Percentiles rank a stretch among this genome's conserved stretches.
Evolutionary conservation across 1,140 invertebrate species (phyloP).

Genomic region (Ips nitidus): DNA sequence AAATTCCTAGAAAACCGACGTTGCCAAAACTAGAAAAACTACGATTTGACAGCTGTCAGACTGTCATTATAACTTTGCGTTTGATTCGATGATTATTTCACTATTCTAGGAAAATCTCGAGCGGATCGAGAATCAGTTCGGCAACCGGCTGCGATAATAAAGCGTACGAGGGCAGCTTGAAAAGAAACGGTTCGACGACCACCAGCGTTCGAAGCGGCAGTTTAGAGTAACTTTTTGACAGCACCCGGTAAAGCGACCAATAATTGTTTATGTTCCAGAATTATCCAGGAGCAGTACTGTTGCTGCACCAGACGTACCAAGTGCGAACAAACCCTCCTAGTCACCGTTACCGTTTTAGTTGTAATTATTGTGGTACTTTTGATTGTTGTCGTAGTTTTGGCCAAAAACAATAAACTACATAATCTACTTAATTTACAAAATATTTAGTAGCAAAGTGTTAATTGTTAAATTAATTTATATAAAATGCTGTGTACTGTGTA

Average conservation of each 20-base stretch:
- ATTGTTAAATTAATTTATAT: background rate
- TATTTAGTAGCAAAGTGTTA: background rate
- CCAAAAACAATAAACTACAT: slow-evolving; percentile 15
- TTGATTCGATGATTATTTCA: background rate
- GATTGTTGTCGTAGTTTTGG: slow-evolving; percentile 29
- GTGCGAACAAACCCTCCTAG: slow-evolving; percentile 31
- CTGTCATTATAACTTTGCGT: background rate
- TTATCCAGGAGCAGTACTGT: slow-evolving; percentile 40
- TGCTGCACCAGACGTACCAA: slow-evolving; percentile 34
- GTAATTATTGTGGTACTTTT: slow-evolving; percentile 31
- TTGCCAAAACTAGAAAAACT: background rate
- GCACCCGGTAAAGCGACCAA: background rate
- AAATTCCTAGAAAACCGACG: background rate
- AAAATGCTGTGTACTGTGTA: slow-evolving; percentile 9
- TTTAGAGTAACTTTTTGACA: slow-evolving; percentile 24
- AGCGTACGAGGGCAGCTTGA: slow-evolving; percentile 17
- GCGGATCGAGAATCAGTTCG: slow-evolving; percentile 5
- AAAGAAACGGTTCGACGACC: slow-evolving; percentile 6
- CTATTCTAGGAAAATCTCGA: slow-evolving; percentile 9
- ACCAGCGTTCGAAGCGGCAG: slow-evolving; percentile 18
- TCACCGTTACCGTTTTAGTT: slow-evolving; percentile 30
- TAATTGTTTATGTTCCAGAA: slow-evolving; percentile 27
- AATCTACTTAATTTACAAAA: slow-evolving; percentile 1
- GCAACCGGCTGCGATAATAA: slow-evolving; percentile 20
- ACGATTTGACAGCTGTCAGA: background rate